These are phyloP conservation scores for Oikopleura dioica DNA, from an alignment of 23 tunicate genomes.

Conservation along the genomic window DNA sequence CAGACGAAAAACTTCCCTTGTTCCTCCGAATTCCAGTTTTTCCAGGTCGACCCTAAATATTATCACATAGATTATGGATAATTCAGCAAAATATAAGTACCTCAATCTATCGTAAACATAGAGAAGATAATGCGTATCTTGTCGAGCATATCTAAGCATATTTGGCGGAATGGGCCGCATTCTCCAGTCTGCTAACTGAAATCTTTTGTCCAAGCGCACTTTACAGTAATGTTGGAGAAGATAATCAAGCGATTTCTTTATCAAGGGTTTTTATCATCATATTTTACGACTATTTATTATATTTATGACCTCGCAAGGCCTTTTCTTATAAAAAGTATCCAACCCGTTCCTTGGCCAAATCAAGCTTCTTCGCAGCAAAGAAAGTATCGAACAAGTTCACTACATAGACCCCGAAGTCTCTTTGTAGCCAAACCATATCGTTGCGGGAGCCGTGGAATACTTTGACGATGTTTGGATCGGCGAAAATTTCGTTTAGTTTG, in stretches of 20 bases:
- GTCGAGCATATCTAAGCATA: conserved; percentile 65
- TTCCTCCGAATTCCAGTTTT: conserved; percentile 15
- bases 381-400: conserved; percentile 88
- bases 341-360: not conserved
- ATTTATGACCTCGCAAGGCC: not conserved
- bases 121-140: conserved; percentile 88
- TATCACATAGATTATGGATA: too few relatives aligned
- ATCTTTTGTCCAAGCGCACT: conserved; percentile 48
- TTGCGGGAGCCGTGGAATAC: conserved; percentile 74
- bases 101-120: conserved; percentile 63
- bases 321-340: conserved; percentile 15
- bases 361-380: not conserved
- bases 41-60: conserved; percentile 9
- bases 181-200: conserved; percentile 94
- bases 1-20: conserved; percentile 19
- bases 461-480: conserved; percentile 61
- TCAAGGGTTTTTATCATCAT: conserved; percentile 16
- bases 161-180: conserved; percentile 58
- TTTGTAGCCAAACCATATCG: conserved; percentile 74
- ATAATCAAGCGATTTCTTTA: conserved; percentile 35
- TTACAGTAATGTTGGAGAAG: conserved; percentile 50
- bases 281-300: too few relatives aligned
- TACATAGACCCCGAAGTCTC: conserved; percentile 73
- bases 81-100: conserved; percentile 23
- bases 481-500: conserved; percentile 42